phyloP scores from a whole-genome alignment of 2,888 invertebrate species.

The Liodrosophila aerea region DNA sequence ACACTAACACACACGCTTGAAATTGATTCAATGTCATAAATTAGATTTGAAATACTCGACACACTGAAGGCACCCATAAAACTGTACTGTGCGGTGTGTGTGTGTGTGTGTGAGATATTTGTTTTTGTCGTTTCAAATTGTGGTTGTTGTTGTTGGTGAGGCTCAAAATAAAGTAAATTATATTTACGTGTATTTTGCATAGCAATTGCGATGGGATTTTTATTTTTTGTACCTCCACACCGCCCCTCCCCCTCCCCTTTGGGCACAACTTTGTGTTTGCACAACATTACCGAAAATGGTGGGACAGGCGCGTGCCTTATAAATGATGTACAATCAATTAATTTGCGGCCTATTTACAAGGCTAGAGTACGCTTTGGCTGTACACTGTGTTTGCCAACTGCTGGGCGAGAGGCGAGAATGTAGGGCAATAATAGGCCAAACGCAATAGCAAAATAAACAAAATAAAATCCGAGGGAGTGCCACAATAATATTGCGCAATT shows the following conservation, averaged over 20 bases:
- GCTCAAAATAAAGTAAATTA: constrained; percentile 69
- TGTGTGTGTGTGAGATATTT: constrained; percentile 68
- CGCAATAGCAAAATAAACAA: constrained; percentile 53
- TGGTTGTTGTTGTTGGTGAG: too few species aligned
- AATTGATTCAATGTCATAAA: constrained; percentile 78
- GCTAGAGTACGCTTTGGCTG: constrained; percentile 35
- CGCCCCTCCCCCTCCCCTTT: constrained; percentile 25
- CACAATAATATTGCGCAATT: constrained; percentile 60
- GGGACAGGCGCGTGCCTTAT: constrained; percentile 62
- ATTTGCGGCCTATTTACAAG: constrained; percentile 69
- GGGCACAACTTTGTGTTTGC: constrained; percentile 62
- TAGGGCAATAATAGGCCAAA: constrained; percentile 17
- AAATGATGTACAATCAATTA: constrained; percentile 75
- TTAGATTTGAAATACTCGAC: constrained; percentile 76
- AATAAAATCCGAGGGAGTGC: constrained; percentile 3
- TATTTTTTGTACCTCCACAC: not conserved
- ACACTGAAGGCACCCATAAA: constrained; percentile 66
- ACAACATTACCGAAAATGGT: constrained; percentile 51
- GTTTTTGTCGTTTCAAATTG: constrained; percentile 57
- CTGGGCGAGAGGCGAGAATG: not conserved
- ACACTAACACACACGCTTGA: constrained; percentile 27
- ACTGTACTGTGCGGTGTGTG: too few species aligned
- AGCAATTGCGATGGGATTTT: constrained; percentile 60
- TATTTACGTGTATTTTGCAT: constrained; percentile 74
- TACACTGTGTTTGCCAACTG: not conserved